These are phyloP conservation scores for Acanthaster planci DNA, from an alignment of 35 echinoderm and acorn worm genomes.

Conservation along the genomic window DNA sequence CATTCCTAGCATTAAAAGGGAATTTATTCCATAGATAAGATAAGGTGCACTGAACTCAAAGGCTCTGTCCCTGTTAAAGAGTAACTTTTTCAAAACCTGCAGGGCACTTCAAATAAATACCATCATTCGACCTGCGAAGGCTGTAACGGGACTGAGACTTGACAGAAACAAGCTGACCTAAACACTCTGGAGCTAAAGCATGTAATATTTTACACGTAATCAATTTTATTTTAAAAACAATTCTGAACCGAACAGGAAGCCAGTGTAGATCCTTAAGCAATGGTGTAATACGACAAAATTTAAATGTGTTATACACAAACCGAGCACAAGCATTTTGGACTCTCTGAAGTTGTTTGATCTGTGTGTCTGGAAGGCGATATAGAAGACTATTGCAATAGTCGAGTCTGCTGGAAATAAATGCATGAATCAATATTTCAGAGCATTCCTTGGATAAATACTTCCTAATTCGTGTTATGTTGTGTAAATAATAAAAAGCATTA, in stretches of 20 bases:
- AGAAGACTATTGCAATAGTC: not conserved
- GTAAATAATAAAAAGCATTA: too few species aligned
- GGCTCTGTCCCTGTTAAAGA: not conserved
- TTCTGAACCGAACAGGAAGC: not conserved
- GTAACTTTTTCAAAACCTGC: too few species aligned
- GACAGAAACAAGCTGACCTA: not conserved
- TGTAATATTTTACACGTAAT: not conserved
- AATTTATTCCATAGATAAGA: constrained; percentile 14
- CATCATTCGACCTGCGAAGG: not conserved
- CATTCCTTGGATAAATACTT: too few species aligned
- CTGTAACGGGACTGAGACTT: not conserved
- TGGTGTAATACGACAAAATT: too few species aligned
- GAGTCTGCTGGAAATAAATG: too few species aligned
- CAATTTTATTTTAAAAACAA: too few species aligned
- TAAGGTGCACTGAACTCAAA: not conserved
- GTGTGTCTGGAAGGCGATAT: not conserved
- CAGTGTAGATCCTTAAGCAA: not conserved
- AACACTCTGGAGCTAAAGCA: not conserved
- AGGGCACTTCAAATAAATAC: too few species aligned
- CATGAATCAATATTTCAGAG: too few species aligned
- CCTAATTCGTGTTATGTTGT: too few species aligned
- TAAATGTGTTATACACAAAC: not conserved
- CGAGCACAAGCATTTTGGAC: not conserved
- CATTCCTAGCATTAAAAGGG: too few species aligned
- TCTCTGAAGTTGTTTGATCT: constrained; percentile 10